Evolutionary conservation across 2,888 invertebrate genomes (phyloP).

Genomic region (Eumacrocentrus americanus): DNA sequence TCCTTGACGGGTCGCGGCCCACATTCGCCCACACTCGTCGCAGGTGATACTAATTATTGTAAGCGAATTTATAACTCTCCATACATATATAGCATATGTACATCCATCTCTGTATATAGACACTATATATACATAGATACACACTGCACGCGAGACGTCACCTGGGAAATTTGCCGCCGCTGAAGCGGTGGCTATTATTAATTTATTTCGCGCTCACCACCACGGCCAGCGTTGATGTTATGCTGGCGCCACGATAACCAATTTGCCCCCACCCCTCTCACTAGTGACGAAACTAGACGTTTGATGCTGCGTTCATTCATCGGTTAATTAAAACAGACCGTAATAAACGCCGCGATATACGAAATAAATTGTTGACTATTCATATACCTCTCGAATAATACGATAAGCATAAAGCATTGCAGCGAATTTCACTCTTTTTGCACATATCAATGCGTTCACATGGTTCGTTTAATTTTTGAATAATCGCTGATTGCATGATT

Average conservation of each 20-base stretch:
- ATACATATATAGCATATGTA: too few relatives aligned
- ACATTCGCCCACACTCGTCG: too few relatives aligned
- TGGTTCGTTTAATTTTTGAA: too few relatives aligned
- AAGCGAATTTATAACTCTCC: conserved; percentile 46
- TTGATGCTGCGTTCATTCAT: too few relatives aligned
- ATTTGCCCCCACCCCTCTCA: background rate
- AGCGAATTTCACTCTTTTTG: background rate
- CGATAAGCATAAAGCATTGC: too few relatives aligned
- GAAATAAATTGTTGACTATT: background rate
- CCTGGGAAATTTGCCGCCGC: conserved; percentile 46
- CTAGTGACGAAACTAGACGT: too few relatives aligned
- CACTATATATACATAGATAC: too few relatives aligned
- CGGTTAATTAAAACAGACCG: background rate
- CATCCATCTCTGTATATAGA: too few relatives aligned
- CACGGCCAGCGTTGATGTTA: background rate
- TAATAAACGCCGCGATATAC: background rate
- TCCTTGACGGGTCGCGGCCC: too few relatives aligned
- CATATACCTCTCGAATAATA: background rate
- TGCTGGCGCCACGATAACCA: conserved; percentile 5
- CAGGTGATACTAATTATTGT: conserved; percentile 46
- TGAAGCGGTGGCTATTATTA: conserved; percentile 40
- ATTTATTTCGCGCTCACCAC: conserved; percentile 37
- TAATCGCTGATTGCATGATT: too few relatives aligned
- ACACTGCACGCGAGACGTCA: conserved; percentile 43
- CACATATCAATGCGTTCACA: background rate